Evolutionary conservation across 2,113 vertebrate species (phyloP).

Genomic region (Myotis brandtii): DNA sequence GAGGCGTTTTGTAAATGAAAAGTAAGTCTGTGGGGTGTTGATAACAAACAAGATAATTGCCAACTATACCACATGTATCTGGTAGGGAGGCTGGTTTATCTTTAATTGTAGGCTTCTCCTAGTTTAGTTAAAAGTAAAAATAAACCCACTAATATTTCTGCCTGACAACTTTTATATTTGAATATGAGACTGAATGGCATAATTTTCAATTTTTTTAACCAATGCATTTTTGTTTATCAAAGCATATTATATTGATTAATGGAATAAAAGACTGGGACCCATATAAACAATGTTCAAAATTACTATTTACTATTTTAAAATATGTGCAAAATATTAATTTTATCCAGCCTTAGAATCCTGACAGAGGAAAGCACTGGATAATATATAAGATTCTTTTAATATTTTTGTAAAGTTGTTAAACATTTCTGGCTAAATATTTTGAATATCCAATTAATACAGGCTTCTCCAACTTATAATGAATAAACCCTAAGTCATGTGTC

Average conservation of each 20-base stretch:
- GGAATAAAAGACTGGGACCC: neutral
- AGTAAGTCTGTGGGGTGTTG: neutral
- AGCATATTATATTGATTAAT: neutral
- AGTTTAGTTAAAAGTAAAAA: conserved; percentile 11
- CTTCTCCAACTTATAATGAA: neutral
- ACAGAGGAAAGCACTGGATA: neutral
- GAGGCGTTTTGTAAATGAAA: conserved; percentile 49
- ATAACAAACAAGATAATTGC: neutral
- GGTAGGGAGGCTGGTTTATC: neutral
- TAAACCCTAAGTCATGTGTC: neutral
- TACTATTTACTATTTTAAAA: conserved; percentile 19
- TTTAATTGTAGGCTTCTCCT: neutral
- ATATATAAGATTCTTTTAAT: neutral
- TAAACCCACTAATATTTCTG: neutral
- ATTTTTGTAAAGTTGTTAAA: neutral
- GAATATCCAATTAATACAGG: neutral
- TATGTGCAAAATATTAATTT: conserved; percentile 3
- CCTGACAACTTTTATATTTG: neutral
- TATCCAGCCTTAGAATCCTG: neutral
- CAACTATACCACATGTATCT: neutral
- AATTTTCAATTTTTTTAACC: neutral
- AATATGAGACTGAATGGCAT: neutral
- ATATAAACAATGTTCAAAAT: neutral
- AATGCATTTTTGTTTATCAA: neutral
- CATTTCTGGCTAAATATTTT: neutral